Evolutionary conservation across 2,797 vertebrate genomes (phyloP).

Genomic region (Rhinophrynus dorsalis): DNA sequence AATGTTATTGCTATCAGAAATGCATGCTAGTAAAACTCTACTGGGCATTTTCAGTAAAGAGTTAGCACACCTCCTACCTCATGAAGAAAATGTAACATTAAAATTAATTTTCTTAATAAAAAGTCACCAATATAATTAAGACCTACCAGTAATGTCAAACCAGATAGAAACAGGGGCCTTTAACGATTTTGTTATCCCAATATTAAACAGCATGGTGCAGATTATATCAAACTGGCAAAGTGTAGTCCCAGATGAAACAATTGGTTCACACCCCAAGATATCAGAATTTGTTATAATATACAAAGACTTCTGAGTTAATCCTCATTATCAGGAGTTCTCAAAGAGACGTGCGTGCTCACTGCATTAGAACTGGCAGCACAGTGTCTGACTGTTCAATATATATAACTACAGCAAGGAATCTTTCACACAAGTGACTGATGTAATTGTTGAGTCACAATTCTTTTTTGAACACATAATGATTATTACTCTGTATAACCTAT

Average conservation of each 20-base stretch:
- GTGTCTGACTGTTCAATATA: slow-evolving; percentile 1
- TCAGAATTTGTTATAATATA: neutral
- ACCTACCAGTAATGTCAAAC: slow-evolving; percentile 37
- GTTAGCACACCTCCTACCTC: too few species aligned
- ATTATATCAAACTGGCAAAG: neutral
- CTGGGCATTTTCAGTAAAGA: too few species aligned
- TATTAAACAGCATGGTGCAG: slow-evolving; percentile 25
- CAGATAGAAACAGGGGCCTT: slow-evolving; percentile 19
- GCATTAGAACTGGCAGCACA: slow-evolving; percentile 17
- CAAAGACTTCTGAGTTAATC: neutral
- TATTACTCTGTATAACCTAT: slow-evolving; percentile 26
- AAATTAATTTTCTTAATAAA: too few species aligned
- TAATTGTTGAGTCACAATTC: slow-evolving; percentile 10
- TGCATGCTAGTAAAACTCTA: too few species aligned
- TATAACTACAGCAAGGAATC: neutral
- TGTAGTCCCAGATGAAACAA: neutral
- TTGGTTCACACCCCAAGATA: neutral
- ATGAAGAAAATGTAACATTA: too few species aligned
- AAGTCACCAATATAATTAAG: slow-evolving; percentile 4
- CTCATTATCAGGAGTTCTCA: slow-evolving; percentile 6
- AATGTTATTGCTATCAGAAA: too few species aligned
- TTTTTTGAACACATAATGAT: slow-evolving; percentile 16
- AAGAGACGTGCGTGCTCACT: slow-evolving; percentile 15
- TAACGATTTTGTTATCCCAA: slow-evolving; percentile 13
- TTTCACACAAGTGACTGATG: neutral